A percentile compares a stretch with the other conserved stretches of the same genome.
Evolutionary conservation across 2,113 vertebrate genomes (phyloP).

Genomic region (Onychorhynchus coronatus): DNA sequence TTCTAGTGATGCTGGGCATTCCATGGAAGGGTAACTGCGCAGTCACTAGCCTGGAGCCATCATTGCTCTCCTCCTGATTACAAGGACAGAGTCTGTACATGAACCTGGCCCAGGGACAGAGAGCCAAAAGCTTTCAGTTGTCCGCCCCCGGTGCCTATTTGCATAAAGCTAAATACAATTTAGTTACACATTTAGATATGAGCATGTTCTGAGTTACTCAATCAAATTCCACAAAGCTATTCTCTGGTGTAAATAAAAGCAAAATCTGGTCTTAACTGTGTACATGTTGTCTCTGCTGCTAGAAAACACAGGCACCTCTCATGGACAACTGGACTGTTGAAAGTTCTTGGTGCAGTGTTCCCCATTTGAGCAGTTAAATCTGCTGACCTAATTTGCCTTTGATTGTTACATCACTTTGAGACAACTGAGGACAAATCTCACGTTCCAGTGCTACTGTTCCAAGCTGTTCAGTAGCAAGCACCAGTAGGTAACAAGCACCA

Average conservation of each 20-base stretch:
- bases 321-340: background rate
- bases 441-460: background rate
- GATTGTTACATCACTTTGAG: constrained; percentile 22
- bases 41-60: background rate
- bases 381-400: constrained; percentile 33
- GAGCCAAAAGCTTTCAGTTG: background rate
- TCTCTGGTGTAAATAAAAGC: background rate
- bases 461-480: background rate
- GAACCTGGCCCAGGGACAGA: background rate
- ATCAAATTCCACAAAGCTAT: background rate
- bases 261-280: background rate
- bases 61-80: background rate
- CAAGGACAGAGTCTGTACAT: background rate
- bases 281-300: background rate
- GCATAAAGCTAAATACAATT: background rate
- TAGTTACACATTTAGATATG: background rate
- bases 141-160: background rate
- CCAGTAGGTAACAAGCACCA: background rate
- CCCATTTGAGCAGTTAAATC: background rate
- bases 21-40: background rate
- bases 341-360: background rate
- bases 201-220: background rate
- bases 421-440: constrained; percentile 37
- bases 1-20: background rate
- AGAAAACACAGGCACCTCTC: background rate